Percentiles rank a stretch among this genome's conserved stretches.
Conservation (phyloP, 1,140 invertebrate species). For the Brachionus calyciflorus region DNA sequence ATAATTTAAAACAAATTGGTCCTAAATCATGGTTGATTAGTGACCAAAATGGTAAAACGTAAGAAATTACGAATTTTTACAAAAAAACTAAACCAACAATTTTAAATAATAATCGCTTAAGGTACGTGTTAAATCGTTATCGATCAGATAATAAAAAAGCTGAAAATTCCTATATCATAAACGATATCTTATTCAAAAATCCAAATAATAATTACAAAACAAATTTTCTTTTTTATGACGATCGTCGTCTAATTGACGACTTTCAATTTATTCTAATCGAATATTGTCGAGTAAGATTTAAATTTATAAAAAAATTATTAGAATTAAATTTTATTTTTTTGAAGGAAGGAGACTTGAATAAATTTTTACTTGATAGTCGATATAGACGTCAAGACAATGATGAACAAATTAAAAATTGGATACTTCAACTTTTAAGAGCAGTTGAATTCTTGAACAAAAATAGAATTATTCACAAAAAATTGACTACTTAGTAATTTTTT, state of each 20-base stretch:
- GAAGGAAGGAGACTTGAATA: conserved; percentile 30
- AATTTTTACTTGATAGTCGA: conserved; percentile 9
- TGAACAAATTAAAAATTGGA: conserved; percentile 44
- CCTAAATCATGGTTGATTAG: neutral
- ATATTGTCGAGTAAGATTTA: neutral
- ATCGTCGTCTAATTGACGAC: neutral
- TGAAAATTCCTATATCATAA: neutral
- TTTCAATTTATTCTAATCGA: neutral
- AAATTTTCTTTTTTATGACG: conserved; percentile 21
- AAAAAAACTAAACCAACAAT: neutral
- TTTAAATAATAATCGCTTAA: neutral
- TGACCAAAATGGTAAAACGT: conserved; percentile 12
- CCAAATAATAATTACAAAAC: conserved; percentile 3
- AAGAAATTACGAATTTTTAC: neutral
- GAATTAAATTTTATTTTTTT: neutral
- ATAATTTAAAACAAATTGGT: conserved; percentile 33
- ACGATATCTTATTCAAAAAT: conserved; percentile 1
- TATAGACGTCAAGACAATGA: conserved; percentile 11
- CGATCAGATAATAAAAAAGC: neutral
- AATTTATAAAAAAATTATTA: neutral
- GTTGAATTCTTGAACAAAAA: conserved; percentile 21
- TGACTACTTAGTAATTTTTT: conserved; percentile 13
- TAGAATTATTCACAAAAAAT: conserved; percentile 37
- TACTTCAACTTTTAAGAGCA: conserved; percentile 5
- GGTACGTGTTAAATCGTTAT: neutral